These are phyloP conservation scores for Brotula barbata DNA, from an alignment of 2,797 vertebrate species.

Conservation along the genomic window DNA sequence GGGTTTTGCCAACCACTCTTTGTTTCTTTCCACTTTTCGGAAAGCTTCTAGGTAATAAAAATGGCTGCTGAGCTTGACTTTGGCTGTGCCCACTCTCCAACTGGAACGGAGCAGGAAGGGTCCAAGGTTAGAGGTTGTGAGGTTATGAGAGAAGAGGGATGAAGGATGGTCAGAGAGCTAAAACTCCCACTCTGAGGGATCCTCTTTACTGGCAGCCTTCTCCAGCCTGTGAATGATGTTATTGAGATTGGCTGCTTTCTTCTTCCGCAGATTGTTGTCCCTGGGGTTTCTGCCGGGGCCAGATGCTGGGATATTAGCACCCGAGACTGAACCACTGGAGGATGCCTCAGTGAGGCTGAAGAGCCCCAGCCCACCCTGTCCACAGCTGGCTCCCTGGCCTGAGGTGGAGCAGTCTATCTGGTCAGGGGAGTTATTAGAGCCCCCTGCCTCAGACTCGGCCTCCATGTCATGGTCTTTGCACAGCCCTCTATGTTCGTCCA, in stretches of 20 bases:
- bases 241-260: conserved; percentile 99
- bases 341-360: conserved; percentile 89
- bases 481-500: conserved; percentile 84
- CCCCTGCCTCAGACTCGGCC: conserved; percentile 87
- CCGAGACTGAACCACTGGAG: conserved; percentile 77
- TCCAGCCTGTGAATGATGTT: conserved; percentile 99
- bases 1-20: conserved; percentile 80
- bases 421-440: conserved; percentile 80
- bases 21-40: conserved; percentile 73
- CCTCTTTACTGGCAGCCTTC: conserved; percentile 97
- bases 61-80: conserved; percentile 83
- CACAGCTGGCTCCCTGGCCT: conserved; percentile 87
- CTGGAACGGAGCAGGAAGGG: conserved; percentile 83
- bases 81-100: conserved; percentile 80
- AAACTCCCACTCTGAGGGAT: conserved; percentile 83
- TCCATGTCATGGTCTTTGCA: conserved; percentile 87
- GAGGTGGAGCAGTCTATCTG: conserved; percentile 86
- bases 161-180: conserved; percentile 80
- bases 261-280: conserved; percentile 96
- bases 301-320: conserved; percentile 83
- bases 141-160: conserved; percentile 88
- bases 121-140: conserved; percentile 89
- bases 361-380: conserved; percentile 83
- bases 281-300: conserved; percentile 86
- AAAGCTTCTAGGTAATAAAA: conserved; percentile 78